Percentiles rank a stretch among this genome's conserved stretches.
These are phyloP conservation scores for Plagiodera versicolora DNA, from an alignment of 2,888 invertebrate species.

Conservation along the genomic window DNA sequence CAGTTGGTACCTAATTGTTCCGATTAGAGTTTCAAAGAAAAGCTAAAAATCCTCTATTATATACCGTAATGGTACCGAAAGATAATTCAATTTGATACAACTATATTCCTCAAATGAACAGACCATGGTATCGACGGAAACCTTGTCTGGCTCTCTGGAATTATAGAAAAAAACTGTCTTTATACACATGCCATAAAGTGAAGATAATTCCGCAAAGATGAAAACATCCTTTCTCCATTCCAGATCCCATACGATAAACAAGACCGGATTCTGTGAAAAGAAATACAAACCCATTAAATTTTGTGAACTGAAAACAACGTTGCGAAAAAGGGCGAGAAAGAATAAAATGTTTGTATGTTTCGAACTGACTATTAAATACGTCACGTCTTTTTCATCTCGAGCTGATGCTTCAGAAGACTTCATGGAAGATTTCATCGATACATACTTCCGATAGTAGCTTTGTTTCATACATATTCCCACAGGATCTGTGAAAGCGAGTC, in stretches of 20 bases:
- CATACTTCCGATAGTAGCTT: neutral
- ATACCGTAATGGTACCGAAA: too few relatives aligned
- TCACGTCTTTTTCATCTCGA: conserved; percentile 11
- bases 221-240: neutral
- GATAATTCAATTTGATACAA: too few relatives aligned
- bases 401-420: conserved; percentile 9
- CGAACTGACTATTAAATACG: conserved; percentile 12
- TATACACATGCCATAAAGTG: neutral
- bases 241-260: neutral
- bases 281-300: neutral
- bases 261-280: neutral
- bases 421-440: conserved; percentile 10
- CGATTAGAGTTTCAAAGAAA: too few relatives aligned
- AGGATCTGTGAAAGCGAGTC: conserved; percentile 8
- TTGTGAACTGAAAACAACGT: neutral
- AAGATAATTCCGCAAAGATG: neutral
- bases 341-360: conserved; percentile 14
- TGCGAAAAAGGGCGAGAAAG: conserved; percentile 4
- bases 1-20: too few relatives aligned
- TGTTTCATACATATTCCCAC: too few relatives aligned
- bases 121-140: too few relatives aligned
- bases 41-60: too few relatives aligned
- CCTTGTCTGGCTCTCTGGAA: neutral
- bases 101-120: too few relatives aligned
- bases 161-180: too few relatives aligned